Percentiles rank a stretch among this genome's conserved stretches.
Conservation (phyloP, 2,888 invertebrate species). For the Pseudanteris insignis region DNA sequence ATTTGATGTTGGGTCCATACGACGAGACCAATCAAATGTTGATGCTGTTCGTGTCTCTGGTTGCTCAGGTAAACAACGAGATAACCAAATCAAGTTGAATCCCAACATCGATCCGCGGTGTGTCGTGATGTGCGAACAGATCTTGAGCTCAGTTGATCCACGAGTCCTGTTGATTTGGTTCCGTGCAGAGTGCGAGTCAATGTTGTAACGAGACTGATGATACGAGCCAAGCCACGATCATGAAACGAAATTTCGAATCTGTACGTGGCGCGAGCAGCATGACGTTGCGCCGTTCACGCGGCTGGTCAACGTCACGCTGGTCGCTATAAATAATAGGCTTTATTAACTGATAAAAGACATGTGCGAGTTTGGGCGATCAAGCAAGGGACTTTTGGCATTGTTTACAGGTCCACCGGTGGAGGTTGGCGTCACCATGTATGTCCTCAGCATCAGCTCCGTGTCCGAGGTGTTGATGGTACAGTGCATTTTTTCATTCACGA, state of each 20-base stretch:
- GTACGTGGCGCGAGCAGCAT: constrained; percentile 13
- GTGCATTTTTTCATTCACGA: constrained; percentile 54
- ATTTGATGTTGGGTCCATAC: too few species aligned
- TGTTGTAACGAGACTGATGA: too few species aligned
- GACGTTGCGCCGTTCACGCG: neutral
- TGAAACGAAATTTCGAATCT: too few species aligned
- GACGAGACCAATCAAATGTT: too few species aligned
- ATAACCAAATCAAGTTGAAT: constrained; percentile 30
- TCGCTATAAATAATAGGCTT: constrained; percentile 10
- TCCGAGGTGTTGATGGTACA: constrained; percentile 98
- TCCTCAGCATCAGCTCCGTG: constrained; percentile 97
- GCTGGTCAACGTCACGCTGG: constrained; percentile 1
- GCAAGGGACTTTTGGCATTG: constrained; percentile 61
- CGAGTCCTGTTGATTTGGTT: constrained; percentile 66
- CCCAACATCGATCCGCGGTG: constrained; percentile 5
- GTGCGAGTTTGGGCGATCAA: constrained; percentile 57
- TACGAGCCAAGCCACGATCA: too few species aligned
- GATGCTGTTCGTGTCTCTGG: too few species aligned
- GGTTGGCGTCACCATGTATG: constrained; percentile 98
- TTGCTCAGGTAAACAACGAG: too few species aligned
- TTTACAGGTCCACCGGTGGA: constrained; percentile 96
- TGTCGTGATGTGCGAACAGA: constrained; percentile 14
- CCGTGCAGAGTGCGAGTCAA: constrained; percentile 65
- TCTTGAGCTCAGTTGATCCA: constrained; percentile 46
- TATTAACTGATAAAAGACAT: constrained; percentile 35